These are phyloP conservation scores for Aplochiton taeniatus DNA, from an alignment of 2,797 vertebrate species.

Conservation along the genomic window DNA sequence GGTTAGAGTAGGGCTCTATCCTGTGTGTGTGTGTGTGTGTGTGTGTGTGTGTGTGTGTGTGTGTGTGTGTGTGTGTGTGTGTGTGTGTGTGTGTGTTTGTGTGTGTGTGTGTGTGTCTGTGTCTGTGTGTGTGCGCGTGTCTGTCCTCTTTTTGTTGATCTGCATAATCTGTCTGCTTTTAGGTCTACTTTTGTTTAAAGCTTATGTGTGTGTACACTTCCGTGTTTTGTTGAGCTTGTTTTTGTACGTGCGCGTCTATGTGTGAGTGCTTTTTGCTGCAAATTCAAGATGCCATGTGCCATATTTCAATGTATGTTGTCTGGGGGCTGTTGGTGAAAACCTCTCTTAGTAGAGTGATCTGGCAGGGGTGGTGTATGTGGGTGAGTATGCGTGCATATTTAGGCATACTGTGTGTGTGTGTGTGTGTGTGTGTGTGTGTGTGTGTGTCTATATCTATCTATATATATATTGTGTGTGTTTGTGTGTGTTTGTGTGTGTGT, in stretches of 20 bases:
- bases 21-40: background rate
- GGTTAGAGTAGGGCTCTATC: slow-evolving; percentile 8
- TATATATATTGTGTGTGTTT: background rate
- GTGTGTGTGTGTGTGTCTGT: slow-evolving; percentile 15
- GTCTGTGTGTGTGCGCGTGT: slow-evolving; percentile 23
- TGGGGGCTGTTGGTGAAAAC: too few species aligned
- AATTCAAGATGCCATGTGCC: too few species aligned
- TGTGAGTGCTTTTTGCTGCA: too few species aligned
- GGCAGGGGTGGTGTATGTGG: background rate
- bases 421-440: background rate
- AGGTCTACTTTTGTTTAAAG: too few species aligned
- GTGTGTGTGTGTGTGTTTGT: background rate
- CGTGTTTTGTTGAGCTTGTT: too few species aligned
- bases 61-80: slow-evolving; percentile 1
- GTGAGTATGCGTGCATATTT: background rate
- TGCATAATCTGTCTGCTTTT: too few species aligned
- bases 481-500: background rate
- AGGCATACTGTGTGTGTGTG: background rate
- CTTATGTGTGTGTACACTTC: too few species aligned
- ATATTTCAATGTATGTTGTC: too few species aligned
- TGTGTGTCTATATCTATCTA: too few species aligned
- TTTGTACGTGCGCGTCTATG: too few species aligned
- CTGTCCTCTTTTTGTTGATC: background rate
- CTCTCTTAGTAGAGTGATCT: too few species aligned
- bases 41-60: background rate